Base-by-base conservation (phyloP, 2,797 vertebrate species). In the Cyprinodon diabolis region DNA sequence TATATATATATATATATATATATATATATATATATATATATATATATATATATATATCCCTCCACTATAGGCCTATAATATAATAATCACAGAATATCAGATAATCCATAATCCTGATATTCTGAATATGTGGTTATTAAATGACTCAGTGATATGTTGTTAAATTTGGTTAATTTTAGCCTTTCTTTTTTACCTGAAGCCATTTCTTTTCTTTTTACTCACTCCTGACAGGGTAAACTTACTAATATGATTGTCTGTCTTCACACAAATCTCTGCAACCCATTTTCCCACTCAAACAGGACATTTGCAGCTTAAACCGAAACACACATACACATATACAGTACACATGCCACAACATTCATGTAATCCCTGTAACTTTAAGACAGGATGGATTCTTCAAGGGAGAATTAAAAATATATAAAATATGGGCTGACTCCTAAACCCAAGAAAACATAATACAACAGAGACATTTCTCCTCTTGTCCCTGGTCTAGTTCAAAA, bases 351-450 rank as follows among this genome's bases (percentile, higher is more conserved):
- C 72, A 62, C 71, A 84, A 84, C 78, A 79, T 71, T 66, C 35
- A 69, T 48, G 52, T 82, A 84, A 86, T 85, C 79, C 68, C 35
- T 77, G 74, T 76, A 71, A 79, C 76, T 77, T 66, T 47, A 10
- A 30, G 43, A 52, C 69, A 74, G 84, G 78, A 81, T 55, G 0
- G 77, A 72, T 82, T 70, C 56, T 75, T 35, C 21, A 52, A 62
- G 49, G 68, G 85, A 73, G 85, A 83, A 90, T 82, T 86, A 85
- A 92, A 68, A 87, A 71, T 30, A 30, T 30, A 90, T 57, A 87
- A 68, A 43, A 43, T 43, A 90, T 57, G 57, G 68, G 80, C 80
- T 40, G 63, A 71, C 58, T 35, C 72, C 77, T 8, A 66, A 23
- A 84, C 71, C 69, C 68, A 76, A 75, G 73, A 63, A 86, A 84